Base-by-base conservation (phyloP, 2,797 vertebrate genomes). In the Otolemur crassicaudatus region DNA sequence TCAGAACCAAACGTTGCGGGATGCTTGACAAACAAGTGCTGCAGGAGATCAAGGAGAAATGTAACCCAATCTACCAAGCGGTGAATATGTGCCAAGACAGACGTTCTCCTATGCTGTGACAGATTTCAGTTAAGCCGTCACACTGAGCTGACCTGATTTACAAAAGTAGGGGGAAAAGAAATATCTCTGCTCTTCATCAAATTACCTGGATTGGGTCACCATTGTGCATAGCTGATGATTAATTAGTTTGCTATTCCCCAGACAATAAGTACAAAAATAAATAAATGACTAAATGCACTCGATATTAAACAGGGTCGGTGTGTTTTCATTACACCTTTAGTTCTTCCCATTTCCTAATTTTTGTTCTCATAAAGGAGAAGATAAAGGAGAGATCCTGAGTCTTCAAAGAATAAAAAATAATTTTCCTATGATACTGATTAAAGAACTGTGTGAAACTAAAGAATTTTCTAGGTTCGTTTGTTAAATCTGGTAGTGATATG, bases 401-500 rank as follows among this genome's bases (percentile, higher is more conserved):
- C n/a, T 87, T 80, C 72, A 2, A 34, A 81, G 29, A 91, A 72
- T 92, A 58, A 90, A 90, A 90, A 92, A 69, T 23, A 53, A 80
- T 69, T 69, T 87, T 83, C 22, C 49, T 72, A 61, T 60, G 14
- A 72, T 81, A 20, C 25, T 80, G 88, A 79, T 87, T 94, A 92
- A 61, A 91, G 37, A 56, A 70, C 20, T 25, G 27, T 81, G 20
- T 40, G 70, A 86, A 94, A 76, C 6, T 73, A 31, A 81, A 87
- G 93, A 90, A 89, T 85, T 86, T 75, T 83, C 25, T 90, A 49
- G 19, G 13, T 77, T 88, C 20, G 92, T 83, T 34, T 29, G 60
- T 65, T 95, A 90, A 84, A 76, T 83, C 34, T 85, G 19, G 3
- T 76, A 88, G 22, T 40, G 90, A 85, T 89, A 82, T 46, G 87